A percentile compares a stretch with the other conserved stretches of the same genome.
These are phyloP conservation scores for Hydropsyche tenuis DNA, from an alignment of 1,140 invertebrate species.

Conservation along the genomic window DNA sequence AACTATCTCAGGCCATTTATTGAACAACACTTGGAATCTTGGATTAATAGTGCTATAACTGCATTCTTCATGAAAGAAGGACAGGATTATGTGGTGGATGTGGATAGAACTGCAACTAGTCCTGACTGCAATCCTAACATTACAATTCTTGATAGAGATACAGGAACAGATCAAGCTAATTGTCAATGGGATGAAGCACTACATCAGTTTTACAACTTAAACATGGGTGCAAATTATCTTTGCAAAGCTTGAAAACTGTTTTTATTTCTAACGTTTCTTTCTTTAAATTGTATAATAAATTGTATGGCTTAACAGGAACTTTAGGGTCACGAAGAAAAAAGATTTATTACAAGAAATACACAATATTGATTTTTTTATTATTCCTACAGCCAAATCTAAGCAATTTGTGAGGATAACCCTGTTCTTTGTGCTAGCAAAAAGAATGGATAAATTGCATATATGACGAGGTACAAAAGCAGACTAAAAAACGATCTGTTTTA, in stretches of 20 bases:
- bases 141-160: constrained; percentile 55
- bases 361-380: constrained; percentile 51
- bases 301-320: constrained; percentile 53
- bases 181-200: constrained; percentile 56
- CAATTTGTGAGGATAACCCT: constrained; percentile 48
- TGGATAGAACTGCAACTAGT: constrained; percentile 50
- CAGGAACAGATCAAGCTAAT: constrained; percentile 55
- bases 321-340: constrained; percentile 52
- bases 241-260: constrained; percentile 54
- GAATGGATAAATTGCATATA: background rate
- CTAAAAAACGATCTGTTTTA: constrained; percentile 48
- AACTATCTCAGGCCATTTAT: constrained; percentile 49
- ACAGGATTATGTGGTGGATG: constrained; percentile 51
- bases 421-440: constrained; percentile 34
- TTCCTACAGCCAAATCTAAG: constrained; percentile 51
- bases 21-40: constrained; percentile 49
- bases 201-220: constrained; percentile 60
- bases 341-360: constrained; percentile 51
- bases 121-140: constrained; percentile 51
- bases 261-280: constrained; percentile 58
- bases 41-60: constrained; percentile 50
- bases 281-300: constrained; percentile 53
- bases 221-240: constrained; percentile 55
- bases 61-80: constrained; percentile 45
- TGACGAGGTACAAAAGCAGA: background rate